phyloP scores from a whole-genome alignment of 2,888 invertebrate species.

The Synergus laeviventris region DNA sequence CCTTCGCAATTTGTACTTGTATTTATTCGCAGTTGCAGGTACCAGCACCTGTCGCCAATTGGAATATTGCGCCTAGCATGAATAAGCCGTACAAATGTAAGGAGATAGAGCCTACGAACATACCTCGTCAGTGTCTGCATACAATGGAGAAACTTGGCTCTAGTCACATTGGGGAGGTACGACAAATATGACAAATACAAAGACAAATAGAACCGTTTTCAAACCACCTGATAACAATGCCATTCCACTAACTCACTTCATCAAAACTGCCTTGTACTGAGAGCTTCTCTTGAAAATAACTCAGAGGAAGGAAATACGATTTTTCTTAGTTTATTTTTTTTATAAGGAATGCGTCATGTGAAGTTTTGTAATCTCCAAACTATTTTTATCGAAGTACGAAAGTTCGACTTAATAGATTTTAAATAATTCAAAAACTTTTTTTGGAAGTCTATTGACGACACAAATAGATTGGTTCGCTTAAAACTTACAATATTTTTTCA shows the following conservation, averaged over 20 bases:
- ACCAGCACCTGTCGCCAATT: constrained; percentile 79
- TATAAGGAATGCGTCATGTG: no score
- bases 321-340: no score
- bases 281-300: background rate
- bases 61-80: constrained; percentile 82
- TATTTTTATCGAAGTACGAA: no score
- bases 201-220: constrained; percentile 48
- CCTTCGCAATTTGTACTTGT: constrained; percentile 12
- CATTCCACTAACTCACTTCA: background rate
- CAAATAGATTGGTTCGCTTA: no score
- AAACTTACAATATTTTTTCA: no score
- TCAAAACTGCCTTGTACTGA: background rate
- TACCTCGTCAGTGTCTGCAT: constrained; percentile 79
- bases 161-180: constrained; percentile 80
- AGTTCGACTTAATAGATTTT: no score
- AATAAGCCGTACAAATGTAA: constrained; percentile 79
- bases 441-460: no score
- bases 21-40: constrained; percentile 72
- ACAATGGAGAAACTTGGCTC: constrained; percentile 79
- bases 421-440: no score
- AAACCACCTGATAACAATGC: background rate
- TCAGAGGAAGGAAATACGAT: no score
- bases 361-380: no score
- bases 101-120: constrained; percentile 79
- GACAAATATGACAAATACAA: constrained; percentile 57